Evolutionary conservation across 2,888 invertebrate genomes (phyloP).

Genomic region (Tachystola acroxantha): DNA sequence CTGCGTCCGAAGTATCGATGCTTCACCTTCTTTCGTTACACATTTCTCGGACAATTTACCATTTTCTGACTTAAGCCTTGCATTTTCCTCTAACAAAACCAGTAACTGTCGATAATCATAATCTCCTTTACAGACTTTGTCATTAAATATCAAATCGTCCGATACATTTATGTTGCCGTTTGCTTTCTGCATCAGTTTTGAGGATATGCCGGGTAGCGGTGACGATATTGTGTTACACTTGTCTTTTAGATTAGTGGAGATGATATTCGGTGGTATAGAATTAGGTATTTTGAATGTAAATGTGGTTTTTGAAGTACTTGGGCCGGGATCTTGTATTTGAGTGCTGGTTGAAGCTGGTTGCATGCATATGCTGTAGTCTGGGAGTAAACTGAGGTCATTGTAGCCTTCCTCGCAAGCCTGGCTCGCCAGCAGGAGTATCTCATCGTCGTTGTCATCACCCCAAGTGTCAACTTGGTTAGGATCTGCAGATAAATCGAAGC

Average conservation of each 20-base stretch:
- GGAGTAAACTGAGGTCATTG: constrained; percentile 37
- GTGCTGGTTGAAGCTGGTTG: constrained; percentile 60
- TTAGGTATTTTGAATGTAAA: constrained; percentile 58
- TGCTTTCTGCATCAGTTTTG: constrained; percentile 30
- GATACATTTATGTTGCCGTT: constrained; percentile 28
- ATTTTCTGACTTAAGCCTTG: constrained; percentile 61
- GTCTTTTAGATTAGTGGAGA: constrained; percentile 50
- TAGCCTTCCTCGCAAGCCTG: constrained; percentile 65
- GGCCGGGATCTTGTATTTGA: constrained; percentile 34
- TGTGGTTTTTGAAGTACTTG: constrained; percentile 45
- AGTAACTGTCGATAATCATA: constrained; percentile 50
- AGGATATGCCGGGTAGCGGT: constrained; percentile 55
- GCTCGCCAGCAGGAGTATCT: constrained; percentile 64
- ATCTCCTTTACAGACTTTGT: constrained; percentile 48
- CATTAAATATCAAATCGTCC: constrained; percentile 49
- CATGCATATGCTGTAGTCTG: constrained; percentile 59
- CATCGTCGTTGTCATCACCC: constrained; percentile 71
- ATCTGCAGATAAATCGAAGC: constrained; percentile 20
- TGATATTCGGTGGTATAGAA: constrained; percentile 24
- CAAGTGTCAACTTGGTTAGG: constrained; percentile 38
- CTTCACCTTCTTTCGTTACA: constrained; percentile 78
- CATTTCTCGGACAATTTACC: constrained; percentile 66
- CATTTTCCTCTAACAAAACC: constrained; percentile 58
- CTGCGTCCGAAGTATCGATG: constrained; percentile 74
- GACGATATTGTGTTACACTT: constrained; percentile 58